These are phyloP conservation scores for Aphis craccivora DNA, from an alignment of 1,140 invertebrate genomes.

Conservation along the genomic window DNA sequence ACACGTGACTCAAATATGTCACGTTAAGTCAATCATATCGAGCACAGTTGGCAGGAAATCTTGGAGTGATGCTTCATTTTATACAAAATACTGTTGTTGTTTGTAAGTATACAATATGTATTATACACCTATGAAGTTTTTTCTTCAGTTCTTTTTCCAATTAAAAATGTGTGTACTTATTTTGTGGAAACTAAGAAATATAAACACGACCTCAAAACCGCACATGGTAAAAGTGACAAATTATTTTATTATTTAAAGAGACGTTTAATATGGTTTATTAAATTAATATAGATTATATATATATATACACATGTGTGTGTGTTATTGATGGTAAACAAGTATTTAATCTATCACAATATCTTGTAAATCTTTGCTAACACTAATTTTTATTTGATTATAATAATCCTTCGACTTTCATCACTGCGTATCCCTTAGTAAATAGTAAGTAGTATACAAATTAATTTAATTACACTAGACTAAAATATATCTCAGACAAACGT, in stretches of 20 bases:
- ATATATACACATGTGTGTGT: too few species aligned
- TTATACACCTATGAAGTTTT: background rate
- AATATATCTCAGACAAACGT: background rate
- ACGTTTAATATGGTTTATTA: background rate
- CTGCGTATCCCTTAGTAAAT: background rate
- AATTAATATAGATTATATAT: background rate
- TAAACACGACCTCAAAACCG: too few species aligned
- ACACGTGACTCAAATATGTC: background rate
- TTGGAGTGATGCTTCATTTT: background rate
- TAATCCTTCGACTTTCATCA: too few species aligned
- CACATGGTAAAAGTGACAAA: background rate
- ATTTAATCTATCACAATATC: background rate
- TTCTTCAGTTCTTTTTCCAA: background rate
- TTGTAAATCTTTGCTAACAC: background rate
- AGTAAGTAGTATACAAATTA: background rate
- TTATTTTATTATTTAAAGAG: background rate
- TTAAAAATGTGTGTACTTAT: background rate
- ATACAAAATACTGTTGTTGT: background rate
- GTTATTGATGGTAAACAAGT: too few species aligned
- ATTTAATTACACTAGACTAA: background rate
- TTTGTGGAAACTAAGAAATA: background rate
- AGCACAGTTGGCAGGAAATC: too few species aligned
- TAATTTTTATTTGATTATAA: background rate
- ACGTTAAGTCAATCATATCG: background rate
- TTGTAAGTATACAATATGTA: background rate